phyloP scores from a whole-genome alignment of 1,140 invertebrate species.

The Glossosoma conforme region DNA sequence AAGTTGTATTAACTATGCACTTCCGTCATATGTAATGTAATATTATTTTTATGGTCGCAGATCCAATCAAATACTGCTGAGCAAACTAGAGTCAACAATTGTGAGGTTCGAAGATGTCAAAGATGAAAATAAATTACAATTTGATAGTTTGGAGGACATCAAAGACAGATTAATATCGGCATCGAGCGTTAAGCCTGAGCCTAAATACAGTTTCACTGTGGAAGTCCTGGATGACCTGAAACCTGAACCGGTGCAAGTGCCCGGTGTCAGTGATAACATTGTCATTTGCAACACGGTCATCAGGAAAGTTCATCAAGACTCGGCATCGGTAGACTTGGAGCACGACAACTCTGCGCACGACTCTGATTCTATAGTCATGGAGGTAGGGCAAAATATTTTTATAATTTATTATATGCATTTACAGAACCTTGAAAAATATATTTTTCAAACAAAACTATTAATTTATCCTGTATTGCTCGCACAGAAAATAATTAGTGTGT shows the following conservation, averaged over 20 bases:
- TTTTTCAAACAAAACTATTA: constrained; percentile 3
- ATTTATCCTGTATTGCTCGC: neutral
- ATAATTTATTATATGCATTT: neutral
- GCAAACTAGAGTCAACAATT: neutral
- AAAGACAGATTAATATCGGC: neutral
- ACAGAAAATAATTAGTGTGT: neutral
- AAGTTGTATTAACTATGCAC: too few relatives aligned
- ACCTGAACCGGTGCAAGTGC: neutral
- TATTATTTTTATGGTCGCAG: neutral
- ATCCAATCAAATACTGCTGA: constrained; percentile 6
- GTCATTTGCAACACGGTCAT: constrained; percentile 10
- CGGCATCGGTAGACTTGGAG: neutral
- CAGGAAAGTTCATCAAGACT: neutral
- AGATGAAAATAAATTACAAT: constrained; percentile 3
- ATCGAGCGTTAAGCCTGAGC: too few relatives aligned
- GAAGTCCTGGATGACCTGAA: neutral
- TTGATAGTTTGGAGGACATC: constrained; percentile 8
- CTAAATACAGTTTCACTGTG: too few relatives aligned
- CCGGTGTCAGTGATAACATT: neutral
- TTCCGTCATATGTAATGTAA: too few relatives aligned
- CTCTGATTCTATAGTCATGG: neutral
- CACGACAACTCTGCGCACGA: neutral
- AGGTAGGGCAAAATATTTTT: neutral
- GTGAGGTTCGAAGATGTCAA: neutral
- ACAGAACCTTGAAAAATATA: neutral